phyloP scores from a whole-genome alignment of 2,888 invertebrate genomes.

The Conomelus anceps region DNA sequence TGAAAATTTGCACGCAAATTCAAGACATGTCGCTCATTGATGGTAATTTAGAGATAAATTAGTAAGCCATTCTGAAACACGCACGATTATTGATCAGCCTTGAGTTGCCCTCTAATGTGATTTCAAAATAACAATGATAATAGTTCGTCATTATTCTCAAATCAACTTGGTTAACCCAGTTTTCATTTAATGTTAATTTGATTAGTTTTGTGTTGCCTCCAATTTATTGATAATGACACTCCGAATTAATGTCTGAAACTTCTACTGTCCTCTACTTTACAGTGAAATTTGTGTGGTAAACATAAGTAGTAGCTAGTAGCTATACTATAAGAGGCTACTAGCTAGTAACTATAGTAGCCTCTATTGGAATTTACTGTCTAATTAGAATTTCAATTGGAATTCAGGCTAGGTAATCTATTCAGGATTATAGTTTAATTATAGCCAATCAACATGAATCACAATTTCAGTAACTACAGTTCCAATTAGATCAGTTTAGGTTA shows the following conservation, averaged over 20 bases:
- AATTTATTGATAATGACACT: no score
- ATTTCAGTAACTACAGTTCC: not conserved
- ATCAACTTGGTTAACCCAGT: no score
- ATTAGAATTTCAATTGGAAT: not conserved
- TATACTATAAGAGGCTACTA: no score
- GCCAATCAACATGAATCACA: not conserved
- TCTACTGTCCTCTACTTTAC: not conserved
- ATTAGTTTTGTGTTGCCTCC: no score
- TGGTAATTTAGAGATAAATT: not conserved
- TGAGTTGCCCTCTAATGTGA: not conserved
- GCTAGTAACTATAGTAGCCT: no score
- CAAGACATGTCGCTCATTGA: not conserved
- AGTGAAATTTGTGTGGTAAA: not conserved
- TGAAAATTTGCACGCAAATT: not conserved
- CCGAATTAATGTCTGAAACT: no score
- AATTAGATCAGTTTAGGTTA: not conserved
- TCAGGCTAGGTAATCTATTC: not conserved
- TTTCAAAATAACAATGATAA: not conserved
- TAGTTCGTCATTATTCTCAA: no score
- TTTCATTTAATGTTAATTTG: no score
- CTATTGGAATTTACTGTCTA: not conserved
- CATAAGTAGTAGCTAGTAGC: no score
- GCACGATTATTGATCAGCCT: not conserved
- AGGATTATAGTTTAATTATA: not conserved
- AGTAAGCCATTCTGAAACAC: not conserved